Percentiles rank a stretch among this genome's conserved stretches.
Conservation (phyloP, 2,888 invertebrate species). For the Diarsia dahlii region DNA sequence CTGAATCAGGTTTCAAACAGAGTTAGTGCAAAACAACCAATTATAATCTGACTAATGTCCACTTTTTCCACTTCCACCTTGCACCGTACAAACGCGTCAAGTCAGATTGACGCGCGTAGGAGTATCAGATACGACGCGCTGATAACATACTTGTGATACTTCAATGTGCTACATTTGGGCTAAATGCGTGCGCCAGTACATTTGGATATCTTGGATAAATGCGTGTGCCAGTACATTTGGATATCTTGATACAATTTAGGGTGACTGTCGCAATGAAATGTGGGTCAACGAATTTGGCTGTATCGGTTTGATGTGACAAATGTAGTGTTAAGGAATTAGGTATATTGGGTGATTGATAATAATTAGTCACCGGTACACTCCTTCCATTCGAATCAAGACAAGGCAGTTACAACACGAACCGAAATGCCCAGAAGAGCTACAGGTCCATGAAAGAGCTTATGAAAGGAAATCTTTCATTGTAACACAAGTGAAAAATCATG, state of each 20-base stretch:
- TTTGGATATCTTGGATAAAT: conserved; percentile 34
- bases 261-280: conserved; percentile 31
- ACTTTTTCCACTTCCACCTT: conserved; percentile 5
- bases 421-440: no score
- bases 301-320: not conserved
- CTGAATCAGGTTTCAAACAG: not conserved
- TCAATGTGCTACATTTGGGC: conserved; percentile 31
- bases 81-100: conserved; percentile 21
- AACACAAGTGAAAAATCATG: no score
- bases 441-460: no score
- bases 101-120: conserved; percentile 47
- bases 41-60: not conserved
- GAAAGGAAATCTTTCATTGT: no score
- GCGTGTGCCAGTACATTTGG: conserved; percentile 19
- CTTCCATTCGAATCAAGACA: no score
- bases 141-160: conserved; percentile 52
- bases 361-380: no score
- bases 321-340: no score
- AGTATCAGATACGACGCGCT: conserved; percentile 57
- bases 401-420: no score
- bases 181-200: conserved; percentile 11
- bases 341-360: no score
- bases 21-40: not conserved
- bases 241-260: conserved; percentile 27
- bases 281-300: conserved; percentile 25